Evolutionary conservation across 2,113 vertebrate genomes (phyloP).

Genomic region (Melanotaenia duboulayi): DNA sequence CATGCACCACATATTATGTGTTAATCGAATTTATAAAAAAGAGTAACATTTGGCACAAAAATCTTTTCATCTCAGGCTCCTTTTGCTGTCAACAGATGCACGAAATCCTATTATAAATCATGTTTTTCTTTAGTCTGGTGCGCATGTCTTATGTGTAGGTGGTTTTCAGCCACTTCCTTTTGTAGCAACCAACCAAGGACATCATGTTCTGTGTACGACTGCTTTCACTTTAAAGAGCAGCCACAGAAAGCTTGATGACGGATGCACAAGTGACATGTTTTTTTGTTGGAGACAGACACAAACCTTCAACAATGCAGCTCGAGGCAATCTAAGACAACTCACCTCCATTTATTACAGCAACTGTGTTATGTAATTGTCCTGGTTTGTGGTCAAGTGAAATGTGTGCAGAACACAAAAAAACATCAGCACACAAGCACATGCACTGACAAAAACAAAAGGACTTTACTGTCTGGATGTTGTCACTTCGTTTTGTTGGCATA

Average conservation of each 20-base stretch:
- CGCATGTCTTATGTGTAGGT: conserved; percentile 47
- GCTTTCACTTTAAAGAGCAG: conserved; percentile 70
- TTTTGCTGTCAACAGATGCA: conserved; percentile 34
- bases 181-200: conserved; percentile 72
- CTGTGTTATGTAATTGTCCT: conserved; percentile 3
- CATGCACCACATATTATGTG: not conserved
- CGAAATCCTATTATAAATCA: conserved; percentile 28
- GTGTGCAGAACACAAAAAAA: conserved; percentile 10
- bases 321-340: conserved; percentile 24
- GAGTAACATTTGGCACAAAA: conserved; percentile 10
- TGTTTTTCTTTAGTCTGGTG: conserved; percentile 35
- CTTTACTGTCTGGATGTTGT: conserved; percentile 27
- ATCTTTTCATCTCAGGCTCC: conserved; percentile 27
- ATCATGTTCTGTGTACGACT: conserved; percentile 69
- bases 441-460: conserved; percentile 29
- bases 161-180: conserved; percentile 76
- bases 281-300: conserved; percentile 19
- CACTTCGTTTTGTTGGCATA: conserved; percentile 41
- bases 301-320: conserved; percentile 23
- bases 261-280: conserved; percentile 38
- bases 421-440: conserved; percentile 2
- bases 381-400: not conserved
- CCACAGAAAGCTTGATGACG: conserved; percentile 48
- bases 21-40: conserved; percentile 5
- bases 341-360: conserved; percentile 3